phyloP scores from a whole-genome alignment of 2,888 invertebrate species.

The Lutraria lutraria region DNA sequence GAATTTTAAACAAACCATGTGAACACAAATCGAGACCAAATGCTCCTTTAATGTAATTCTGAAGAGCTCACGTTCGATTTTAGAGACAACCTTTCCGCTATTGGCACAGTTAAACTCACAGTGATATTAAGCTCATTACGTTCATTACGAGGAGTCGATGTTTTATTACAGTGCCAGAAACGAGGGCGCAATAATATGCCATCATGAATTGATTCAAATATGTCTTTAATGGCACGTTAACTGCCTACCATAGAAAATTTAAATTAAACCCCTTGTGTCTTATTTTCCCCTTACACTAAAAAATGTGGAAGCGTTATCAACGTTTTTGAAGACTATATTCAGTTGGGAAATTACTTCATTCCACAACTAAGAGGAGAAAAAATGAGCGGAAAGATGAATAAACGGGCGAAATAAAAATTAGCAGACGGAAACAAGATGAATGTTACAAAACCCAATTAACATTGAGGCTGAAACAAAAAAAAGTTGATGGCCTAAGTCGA shows the following conservation, averaged over 20 bases:
- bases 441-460: conserved; percentile 27
- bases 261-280: conserved; percentile 43
- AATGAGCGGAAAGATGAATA: not conserved
- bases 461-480: not conserved
- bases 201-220: conserved; percentile 50
- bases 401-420: not conserved
- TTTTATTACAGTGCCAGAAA: conserved; percentile 42
- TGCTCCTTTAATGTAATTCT: not conserved
- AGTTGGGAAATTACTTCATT: conserved; percentile 15
- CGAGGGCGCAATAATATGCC: conserved; percentile 45
- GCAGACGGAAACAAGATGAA: conserved; percentile 14
- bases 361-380: not conserved
- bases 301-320: conserved; percentile 10
- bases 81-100: conserved; percentile 3
- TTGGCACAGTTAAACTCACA: conserved; percentile 20
- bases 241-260: conserved; percentile 32
- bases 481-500: not conserved
- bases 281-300: conserved; percentile 33
- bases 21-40: not conserved
- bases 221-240: conserved; percentile 48
- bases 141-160: conserved; percentile 36
- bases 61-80: conserved; percentile 12
- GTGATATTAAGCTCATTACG: conserved; percentile 22
- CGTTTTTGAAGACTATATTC: conserved; percentile 11
- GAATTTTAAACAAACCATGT: not conserved